A percentile compares a stretch with the other conserved stretches of the same genome.
phyloP scores from a whole-genome alignment of 2,113 vertebrate genomes.

The Lasiurus borealis region DNA sequence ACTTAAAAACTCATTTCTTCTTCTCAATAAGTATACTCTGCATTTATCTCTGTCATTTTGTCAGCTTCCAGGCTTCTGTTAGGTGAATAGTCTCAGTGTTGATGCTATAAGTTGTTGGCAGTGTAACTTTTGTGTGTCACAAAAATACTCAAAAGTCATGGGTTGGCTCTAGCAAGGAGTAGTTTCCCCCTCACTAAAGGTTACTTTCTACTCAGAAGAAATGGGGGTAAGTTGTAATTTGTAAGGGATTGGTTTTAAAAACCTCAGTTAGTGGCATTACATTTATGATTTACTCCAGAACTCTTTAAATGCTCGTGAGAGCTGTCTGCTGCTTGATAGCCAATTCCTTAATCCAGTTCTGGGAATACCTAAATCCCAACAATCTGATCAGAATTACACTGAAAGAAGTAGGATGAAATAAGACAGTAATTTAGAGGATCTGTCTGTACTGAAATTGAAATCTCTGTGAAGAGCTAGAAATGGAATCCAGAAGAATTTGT shows the following conservation, averaged over 20 bases:
- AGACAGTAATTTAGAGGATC: background rate
- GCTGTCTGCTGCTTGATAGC: background rate
- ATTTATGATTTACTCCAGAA: conserved; percentile 54
- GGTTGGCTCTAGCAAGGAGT: background rate
- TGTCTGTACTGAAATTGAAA: background rate
- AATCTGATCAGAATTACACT: background rate
- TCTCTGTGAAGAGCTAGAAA: background rate
- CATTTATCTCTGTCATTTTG: background rate
- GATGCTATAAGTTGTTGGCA: background rate
- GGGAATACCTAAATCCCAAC: background rate
- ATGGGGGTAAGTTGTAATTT: conserved; percentile 25
- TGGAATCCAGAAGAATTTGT: background rate
- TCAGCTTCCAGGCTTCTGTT: background rate
- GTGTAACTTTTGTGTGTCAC: background rate
- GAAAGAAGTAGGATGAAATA: background rate
- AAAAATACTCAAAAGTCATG: background rate
- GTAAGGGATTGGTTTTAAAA: conserved; percentile 30
- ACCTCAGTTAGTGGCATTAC: conserved; percentile 17
- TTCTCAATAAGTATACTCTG: background rate
- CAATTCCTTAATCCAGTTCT: conserved; percentile 2
- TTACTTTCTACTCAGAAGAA: conserved; percentile 38
- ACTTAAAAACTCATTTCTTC: background rate
- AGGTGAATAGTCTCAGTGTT: no score
- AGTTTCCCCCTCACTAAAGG: background rate
- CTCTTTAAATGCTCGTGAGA: background rate